These are phyloP conservation scores for Lepisosteus oculatus DNA, from an alignment of 2,113 vertebrate genomes.

Conservation along the genomic window DNA sequence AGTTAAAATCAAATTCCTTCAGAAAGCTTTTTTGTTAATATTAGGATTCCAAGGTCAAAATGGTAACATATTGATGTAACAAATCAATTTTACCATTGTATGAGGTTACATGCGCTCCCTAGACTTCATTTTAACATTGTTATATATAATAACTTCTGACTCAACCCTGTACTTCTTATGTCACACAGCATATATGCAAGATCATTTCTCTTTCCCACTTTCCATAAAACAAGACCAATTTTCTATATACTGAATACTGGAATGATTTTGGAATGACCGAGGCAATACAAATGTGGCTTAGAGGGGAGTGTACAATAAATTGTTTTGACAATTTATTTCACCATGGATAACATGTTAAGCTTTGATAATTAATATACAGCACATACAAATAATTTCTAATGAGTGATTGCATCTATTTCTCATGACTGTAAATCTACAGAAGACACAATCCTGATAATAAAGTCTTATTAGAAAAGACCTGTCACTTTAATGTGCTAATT, in stretches of 20 bases:
- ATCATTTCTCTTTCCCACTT: too few species aligned
- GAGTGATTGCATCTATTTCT: conserved; percentile 1
- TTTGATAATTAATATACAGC: neutral
- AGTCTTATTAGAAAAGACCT: neutral
- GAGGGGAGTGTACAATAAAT: neutral
- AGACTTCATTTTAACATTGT: too few species aligned
- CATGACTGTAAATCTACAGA: conserved; percentile 2
- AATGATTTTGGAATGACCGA: neutral
- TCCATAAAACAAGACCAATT: too few species aligned
- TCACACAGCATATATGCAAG: too few species aligned
- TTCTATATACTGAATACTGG: neutral
- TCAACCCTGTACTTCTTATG: too few species aligned
- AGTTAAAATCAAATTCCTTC: too few species aligned
- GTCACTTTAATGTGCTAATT: conserved; percentile 1
- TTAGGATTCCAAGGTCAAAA: too few species aligned
- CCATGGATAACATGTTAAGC: neutral
- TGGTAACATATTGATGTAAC: too few species aligned
- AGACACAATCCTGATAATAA: neutral
- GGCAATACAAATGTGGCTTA: neutral
- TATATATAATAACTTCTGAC: too few species aligned
- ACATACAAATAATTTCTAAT: neutral
- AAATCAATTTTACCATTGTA: too few species aligned
- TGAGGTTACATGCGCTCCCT: too few species aligned
- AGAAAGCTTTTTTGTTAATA: too few species aligned
- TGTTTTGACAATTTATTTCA: conserved; percentile 2